Evolutionary conservation across 35 echinoderm and acorn worm genomes (phyloP), one percentile per base, ranked within the genome.

Genomic region (Patiria miniata): DNA sequence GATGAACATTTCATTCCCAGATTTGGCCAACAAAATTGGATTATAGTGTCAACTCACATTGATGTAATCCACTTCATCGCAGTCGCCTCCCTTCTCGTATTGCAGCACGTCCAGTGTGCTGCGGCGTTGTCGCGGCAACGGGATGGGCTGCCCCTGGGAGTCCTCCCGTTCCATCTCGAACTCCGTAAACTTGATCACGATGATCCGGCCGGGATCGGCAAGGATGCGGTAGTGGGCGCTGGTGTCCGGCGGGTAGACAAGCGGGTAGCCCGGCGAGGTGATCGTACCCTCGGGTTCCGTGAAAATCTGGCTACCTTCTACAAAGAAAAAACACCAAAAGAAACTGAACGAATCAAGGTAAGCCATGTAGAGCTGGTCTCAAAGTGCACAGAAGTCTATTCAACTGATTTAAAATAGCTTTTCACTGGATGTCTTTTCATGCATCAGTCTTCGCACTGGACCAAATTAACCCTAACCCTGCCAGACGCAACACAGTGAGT

Each of bases 111-210:
- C 52, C 26, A 87, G 8, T 5, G 85, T 87, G 80, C 61, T 52
- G 1, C 59, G n/a, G 1, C 39, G 21, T 3, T 51, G 1, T 10
- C 50, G 55, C 0, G 32, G 33, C 9, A 77, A 3, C 29, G 82
- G 82, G 4, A 84, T 42, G 2, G 88, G 82, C 21, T 81, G 44
- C 2, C 29, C 33, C 65, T 73, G 65, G 1, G 38, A 61, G 80
- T 90, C 88, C 21, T 90, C 83, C 7, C 83, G 23, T 79, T 93
- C 91, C 19, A 88, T 37, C 59, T 88, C 61, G 79, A 93, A 93
- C 29, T 93, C 91, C 8, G 58, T n/a, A 61, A 93, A 93, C 19
- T 33, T 88, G 28, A 93, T 56, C 36, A 93, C 39, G 18, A 93
- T 33, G 40, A 88, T 39, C 15, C 88, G 19, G 17, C 17, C 18